These are phyloP conservation scores for Alethe diademata DNA, from an alignment of 2,113 vertebrate species.

Conservation along the genomic window DNA sequence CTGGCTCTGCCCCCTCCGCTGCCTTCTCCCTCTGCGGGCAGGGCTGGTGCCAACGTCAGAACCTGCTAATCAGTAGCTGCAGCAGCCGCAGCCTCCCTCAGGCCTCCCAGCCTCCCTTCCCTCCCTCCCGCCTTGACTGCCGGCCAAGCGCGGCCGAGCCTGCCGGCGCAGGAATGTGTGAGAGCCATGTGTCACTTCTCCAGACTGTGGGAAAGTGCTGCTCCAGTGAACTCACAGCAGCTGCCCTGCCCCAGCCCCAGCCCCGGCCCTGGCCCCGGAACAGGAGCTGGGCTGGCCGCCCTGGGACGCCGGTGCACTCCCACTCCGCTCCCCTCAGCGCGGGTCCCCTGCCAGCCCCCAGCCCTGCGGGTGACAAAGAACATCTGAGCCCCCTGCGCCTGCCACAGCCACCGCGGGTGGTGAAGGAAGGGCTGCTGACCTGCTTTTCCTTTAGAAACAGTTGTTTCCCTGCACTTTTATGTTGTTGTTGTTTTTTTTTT, in stretches of 20 bases:
- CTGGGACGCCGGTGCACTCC: conserved; percentile 80
- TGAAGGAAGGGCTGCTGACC: background rate
- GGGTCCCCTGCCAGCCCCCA: conserved; percentile 34
- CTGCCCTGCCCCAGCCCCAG: conserved; percentile 80
- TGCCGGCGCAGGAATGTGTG: conserved; percentile 93
- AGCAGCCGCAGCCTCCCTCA: conserved; percentile 48
- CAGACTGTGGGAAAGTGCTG: conserved; percentile 99
- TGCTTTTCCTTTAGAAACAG: background rate
- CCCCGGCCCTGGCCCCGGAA: conserved; percentile 22
- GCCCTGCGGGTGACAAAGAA: conserved; percentile 36
- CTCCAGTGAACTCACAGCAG: conserved; percentile 90
- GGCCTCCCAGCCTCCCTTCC: background rate
- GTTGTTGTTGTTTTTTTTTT: background rate
- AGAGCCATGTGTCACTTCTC: conserved; percentile 97
- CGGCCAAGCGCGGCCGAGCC: conserved; percentile 78
- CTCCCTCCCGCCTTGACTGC: conserved; percentile 71
- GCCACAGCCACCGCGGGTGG: background rate
- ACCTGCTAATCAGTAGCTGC: conserved; percentile 76
- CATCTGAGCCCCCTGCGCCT: conserved; percentile 27
- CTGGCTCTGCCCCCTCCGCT: conserved; percentile 46
- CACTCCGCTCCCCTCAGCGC: conserved; percentile 64
- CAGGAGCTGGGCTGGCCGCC: conserved; percentile 77
- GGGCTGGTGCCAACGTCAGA: conserved; percentile 78
- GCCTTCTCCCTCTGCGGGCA: conserved; percentile 65
- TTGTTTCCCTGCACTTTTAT: background rate